Evolutionary conservation across 2,888 invertebrate genomes (phyloP).

Genomic region (Ceramica pisi): DNA sequence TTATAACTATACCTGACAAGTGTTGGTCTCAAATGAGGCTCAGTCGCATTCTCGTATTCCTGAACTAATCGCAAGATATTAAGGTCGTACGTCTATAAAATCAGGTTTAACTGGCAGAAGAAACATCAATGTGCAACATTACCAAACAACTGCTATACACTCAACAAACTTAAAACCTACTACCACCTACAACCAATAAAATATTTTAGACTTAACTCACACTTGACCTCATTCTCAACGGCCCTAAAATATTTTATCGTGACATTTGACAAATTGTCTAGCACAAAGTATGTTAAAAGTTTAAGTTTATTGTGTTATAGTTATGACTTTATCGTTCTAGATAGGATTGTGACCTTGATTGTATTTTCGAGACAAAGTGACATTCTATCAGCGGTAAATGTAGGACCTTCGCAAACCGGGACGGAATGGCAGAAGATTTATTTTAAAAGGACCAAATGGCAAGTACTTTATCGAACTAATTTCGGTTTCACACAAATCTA

Average conservation of each 20-base stretch:
- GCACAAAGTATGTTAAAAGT: slow-evolving; percentile 28
- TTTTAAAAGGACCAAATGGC: no score
- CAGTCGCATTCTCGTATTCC: neutral
- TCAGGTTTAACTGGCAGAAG: slow-evolving; percentile 3
- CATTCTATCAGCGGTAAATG: neutral
- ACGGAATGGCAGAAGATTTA: no score
- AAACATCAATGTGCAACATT: neutral
- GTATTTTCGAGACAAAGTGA: neutral
- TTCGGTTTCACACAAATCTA: no score
- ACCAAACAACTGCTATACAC: slow-evolving; percentile 7
- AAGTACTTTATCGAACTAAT: no score
- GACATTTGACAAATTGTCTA: slow-evolving; percentile 29
- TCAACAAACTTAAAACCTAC: slow-evolving; percentile 30
- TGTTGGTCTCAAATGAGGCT: neutral
- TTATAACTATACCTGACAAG: neutral
- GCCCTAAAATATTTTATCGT: slow-evolving; percentile 35
- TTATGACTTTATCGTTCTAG: neutral
- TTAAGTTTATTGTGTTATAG: slow-evolving; percentile 7
- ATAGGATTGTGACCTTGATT: neutral
- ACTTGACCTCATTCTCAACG: slow-evolving; percentile 37
- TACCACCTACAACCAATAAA: slow-evolving; percentile 31
- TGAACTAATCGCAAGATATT: no score
- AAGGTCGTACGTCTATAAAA: neutral
- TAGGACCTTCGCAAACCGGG: no score
- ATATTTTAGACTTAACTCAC: slow-evolving; percentile 26